Evolutionary conservation across 2,888 invertebrate species (phyloP), one percentile per base, ranked within the genome.

Genomic region (Drosophila engyochracea): DNA sequence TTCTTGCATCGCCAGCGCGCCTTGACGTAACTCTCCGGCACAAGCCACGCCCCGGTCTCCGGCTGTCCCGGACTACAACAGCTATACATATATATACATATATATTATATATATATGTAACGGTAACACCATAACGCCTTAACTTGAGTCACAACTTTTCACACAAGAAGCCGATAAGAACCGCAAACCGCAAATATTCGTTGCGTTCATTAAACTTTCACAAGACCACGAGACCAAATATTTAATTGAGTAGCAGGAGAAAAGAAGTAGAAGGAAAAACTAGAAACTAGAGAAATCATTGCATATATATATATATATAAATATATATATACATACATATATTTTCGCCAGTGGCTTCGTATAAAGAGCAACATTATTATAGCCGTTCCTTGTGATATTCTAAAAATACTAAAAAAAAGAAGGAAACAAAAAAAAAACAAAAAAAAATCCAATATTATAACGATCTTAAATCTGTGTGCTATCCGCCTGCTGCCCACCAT

Each of bases 161-260:
- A 79, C 68, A 75, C 71, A 74, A 53, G 67, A 28, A 30, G 47
- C 25, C 30, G 39, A 30, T 4, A 51, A 39, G 41, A 62, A 41
- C 39, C 39, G 51, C 39, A 35, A 61, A 82, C 33, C 33, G 33
- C 33, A 33, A 33, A 33, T 69, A 16, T 82, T 78, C 84, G 80
- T 71, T 76, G 89, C 89, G 87, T 85, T 86, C 89, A 81, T 84
- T 86, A 84, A 85, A 85, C 77, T 86, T 86, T 78, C 77, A 84
- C 73, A 77, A 65, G 67, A 69, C 60, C 62, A 64, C 76, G 35
- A 79, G 78, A 85, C 87, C 88, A 83, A 85, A 77, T 66, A 71
- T 70, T 79, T 70, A 74, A 69, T 68, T 57, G 47, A 57, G 54
- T 22, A 63, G 54, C 47, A 82, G 54, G 35, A 70, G 54, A 53